These are phyloP conservation scores for Coecobrya sp. DNA, from an alignment of 2,888 invertebrate species.

Conservation along the genomic window DNA sequence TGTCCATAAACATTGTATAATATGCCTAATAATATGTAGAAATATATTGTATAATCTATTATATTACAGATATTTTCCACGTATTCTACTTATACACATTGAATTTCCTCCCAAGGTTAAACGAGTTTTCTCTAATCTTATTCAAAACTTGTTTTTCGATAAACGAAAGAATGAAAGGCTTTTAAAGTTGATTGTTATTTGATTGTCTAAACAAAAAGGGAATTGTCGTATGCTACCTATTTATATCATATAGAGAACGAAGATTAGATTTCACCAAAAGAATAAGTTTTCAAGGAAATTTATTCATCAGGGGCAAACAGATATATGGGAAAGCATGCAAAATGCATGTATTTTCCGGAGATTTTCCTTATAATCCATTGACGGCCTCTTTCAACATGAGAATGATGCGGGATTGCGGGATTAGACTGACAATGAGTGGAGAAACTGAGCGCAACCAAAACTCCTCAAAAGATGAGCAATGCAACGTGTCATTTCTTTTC, in stretches of 20 bases:
- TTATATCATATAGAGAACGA: not conserved
- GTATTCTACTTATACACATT: not conserved
- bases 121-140: not conserved
- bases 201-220: constrained; percentile 21
- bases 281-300: constrained; percentile 26
- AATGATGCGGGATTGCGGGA: not conserved
- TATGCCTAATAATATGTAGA: not conserved
- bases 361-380: too few relatives aligned
- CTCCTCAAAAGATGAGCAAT: not conserved
- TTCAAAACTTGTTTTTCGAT: not conserved
- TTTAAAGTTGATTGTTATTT: constrained; percentile 53
- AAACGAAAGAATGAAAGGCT: constrained; percentile 5
- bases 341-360: not conserved
- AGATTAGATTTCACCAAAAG: not conserved
- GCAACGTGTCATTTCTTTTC: constrained; percentile 22
- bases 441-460: not conserved
- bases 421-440: not conserved
- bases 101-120: constrained; percentile 26
- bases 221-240: not conserved
- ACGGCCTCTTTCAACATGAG: not conserved
- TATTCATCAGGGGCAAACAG: not conserved
- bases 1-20: not conserved
- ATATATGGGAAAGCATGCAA: not conserved
- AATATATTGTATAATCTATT: not conserved
- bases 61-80: not conserved